These are phyloP conservation scores for Natator depressus DNA, from an alignment of 2,113 vertebrate species.

Conservation along the genomic window DNA sequence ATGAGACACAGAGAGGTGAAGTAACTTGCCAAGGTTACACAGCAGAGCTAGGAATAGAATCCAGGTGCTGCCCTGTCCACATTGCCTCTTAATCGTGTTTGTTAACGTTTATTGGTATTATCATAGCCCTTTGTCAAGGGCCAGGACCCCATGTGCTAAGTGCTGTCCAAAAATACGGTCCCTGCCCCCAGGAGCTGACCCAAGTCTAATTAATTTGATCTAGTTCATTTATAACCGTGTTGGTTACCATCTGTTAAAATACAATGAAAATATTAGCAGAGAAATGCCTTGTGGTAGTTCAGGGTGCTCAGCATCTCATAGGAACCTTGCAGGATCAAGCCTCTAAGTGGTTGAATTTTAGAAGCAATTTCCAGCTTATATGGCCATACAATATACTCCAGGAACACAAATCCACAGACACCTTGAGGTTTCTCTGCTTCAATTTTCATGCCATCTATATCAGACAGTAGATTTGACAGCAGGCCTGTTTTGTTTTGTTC, in stretches of 20 bases:
- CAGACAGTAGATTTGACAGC: slow-evolving; percentile 53
- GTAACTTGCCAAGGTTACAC: not conserved
- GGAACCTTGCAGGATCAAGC: slow-evolving; percentile 5
- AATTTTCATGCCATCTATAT: slow-evolving; percentile 32
- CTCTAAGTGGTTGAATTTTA: not conserved
- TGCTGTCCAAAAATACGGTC: no score
- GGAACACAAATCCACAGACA: not conserved
- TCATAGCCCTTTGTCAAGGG: no score
- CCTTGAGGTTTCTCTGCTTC: slow-evolving; percentile 8
- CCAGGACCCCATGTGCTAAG: no score
- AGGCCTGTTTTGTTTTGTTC: slow-evolving; percentile 10
- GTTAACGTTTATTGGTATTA: not conserved
- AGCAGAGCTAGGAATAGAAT: not conserved
- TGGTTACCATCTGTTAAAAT: rapidly evolving
- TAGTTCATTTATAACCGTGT: rapidly evolving
- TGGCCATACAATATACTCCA: not conserved
- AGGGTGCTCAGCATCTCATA: not conserved
- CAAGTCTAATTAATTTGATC: not conserved
- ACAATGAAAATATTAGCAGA: not conserved
- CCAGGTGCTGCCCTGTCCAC: not conserved
- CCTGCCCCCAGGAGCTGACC: no score
- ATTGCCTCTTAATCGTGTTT: not conserved
- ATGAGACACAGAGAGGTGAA: not conserved
- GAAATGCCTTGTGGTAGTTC: not conserved
- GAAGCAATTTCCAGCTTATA: not conserved